Base-by-base conservation (phyloP, 2,888 invertebrate species). In the Euzophera pinguis region DNA sequence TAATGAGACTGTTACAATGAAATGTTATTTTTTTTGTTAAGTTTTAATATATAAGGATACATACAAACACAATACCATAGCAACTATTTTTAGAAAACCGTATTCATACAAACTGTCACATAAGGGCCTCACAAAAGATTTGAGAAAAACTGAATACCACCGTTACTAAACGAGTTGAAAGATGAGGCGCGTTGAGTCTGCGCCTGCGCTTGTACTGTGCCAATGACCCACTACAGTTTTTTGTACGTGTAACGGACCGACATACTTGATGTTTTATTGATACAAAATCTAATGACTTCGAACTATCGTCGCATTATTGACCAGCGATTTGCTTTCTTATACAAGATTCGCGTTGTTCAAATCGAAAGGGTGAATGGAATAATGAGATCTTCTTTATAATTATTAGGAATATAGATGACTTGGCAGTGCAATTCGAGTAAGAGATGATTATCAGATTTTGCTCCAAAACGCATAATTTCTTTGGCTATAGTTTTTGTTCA, bases 191-290 rank as follows among this genome's bases (percentile, higher is more conserved):
- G 63, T 67, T 63, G 59, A 57, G 62, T 60, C 69, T 71, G 69
- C 70, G 71, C 66, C 61, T 65, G 65, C 58, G 67, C 63, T 54
- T 53, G 53, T 49, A 38, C 56, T 84, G 88, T 86, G 84, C 89
- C 82, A 81, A 72, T 90, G 88, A 90, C 89, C 89, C 62, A 89
- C 79, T 84, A 75, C 81, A 71, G 72, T 74, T 88, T 89, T 89
- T 88, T 90, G 84, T 86, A 58, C 75, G 72, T 65, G 71, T 90
- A 90, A 90, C 89, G 89, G 89, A 58, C 65, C 77, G 83, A 66
- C 83, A 84, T 80, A 85, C 84, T 88, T 80, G 71, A 72, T 79
- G 81, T 77, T 79, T 78, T 83, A 84, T 86, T 84, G 85, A 87
- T 84, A 77, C 75, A 75, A 76, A 74, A 73, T 67, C 71, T 77